phyloP scores from a whole-genome alignment of 2,113 vertebrate genomes.

The Laticauda colubrina region DNA sequence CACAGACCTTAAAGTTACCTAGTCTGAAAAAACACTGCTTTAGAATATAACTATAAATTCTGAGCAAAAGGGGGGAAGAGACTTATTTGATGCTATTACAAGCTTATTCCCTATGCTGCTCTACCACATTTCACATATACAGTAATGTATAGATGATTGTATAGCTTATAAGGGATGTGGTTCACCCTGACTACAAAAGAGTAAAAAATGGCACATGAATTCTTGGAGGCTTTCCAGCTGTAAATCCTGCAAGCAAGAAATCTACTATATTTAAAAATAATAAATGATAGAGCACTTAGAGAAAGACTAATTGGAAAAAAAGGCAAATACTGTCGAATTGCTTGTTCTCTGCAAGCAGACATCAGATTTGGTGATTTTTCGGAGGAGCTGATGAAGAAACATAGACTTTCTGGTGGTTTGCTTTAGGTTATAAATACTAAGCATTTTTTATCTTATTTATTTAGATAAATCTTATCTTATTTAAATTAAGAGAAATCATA shows the following conservation, averaged over 20 bases:
- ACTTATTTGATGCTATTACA: background rate
- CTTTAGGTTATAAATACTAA: background rate
- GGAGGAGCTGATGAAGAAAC: background rate
- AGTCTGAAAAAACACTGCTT: background rate
- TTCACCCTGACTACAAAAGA: background rate
- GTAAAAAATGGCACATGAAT: background rate
- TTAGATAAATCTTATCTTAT: no score
- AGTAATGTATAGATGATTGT: background rate
- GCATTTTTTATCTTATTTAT: background rate
- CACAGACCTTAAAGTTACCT: background rate
- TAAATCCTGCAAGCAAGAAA: background rate
- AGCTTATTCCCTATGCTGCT: background rate
- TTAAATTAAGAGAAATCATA: background rate
- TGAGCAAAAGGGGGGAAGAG: background rate
- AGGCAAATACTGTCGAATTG: background rate
- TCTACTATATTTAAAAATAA: background rate
- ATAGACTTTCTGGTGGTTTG: background rate
- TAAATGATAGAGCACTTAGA: background rate
- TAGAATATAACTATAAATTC: background rate
- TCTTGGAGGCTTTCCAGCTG: background rate
- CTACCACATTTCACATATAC: accelerated
- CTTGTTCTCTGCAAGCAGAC: background rate
- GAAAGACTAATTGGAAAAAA: background rate
- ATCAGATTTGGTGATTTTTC: background rate
- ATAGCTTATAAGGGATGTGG: background rate